Base-by-base conservation (phyloP, 2,113 vertebrate genomes). In the Empidonax alnorum region DNA sequence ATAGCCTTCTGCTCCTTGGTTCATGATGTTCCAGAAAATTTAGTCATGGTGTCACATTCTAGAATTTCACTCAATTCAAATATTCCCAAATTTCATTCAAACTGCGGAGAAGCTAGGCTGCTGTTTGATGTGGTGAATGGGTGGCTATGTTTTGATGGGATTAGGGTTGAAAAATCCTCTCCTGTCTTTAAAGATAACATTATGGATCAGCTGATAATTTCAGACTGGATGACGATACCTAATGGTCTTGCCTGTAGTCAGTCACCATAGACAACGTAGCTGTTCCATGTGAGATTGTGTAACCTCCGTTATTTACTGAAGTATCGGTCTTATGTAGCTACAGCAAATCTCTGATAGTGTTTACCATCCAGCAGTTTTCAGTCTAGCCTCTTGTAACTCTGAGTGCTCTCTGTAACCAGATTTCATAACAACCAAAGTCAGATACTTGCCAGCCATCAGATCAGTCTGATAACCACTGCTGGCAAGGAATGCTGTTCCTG, bases 371-470 rank as follows among this genome's bases (percentile, higher is more conserved):
- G 55, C 72, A 67, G 27, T 4, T 86, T 87, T 88, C 33, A 66
- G 55, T 77, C 66, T 63, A 67, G 44, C 49, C 18, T 92, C 20
- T 83, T 68, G 41, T 85, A 86, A 59, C 30, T 59, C 88, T 83
- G 81, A 50, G 33, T 30, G 19, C 13, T 93, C 7, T 58, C 46
- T 81, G 28, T 79, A 63, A 50, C 55, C 50, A 66, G 18, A 59
- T 94, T 86, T 95, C 76, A 20, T 92, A 93, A 83, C 86, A 93
- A 63, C 79, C 42, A 12, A 83, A 84, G 30, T 86, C 85, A 63
- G 49, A 41, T 74, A 58, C 55, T 66, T 53, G 50, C 56, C 80
- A 42, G 63, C 68, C 35, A 50, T 90, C 74, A 69, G 46, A 53
- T 90, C 50, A 53, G 21, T 66, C 82, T 93, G 62, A 79, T 71